phyloP scores from a whole-genome alignment of 2,113 vertebrate genomes.

The Peromyscus polionotus region DNA sequence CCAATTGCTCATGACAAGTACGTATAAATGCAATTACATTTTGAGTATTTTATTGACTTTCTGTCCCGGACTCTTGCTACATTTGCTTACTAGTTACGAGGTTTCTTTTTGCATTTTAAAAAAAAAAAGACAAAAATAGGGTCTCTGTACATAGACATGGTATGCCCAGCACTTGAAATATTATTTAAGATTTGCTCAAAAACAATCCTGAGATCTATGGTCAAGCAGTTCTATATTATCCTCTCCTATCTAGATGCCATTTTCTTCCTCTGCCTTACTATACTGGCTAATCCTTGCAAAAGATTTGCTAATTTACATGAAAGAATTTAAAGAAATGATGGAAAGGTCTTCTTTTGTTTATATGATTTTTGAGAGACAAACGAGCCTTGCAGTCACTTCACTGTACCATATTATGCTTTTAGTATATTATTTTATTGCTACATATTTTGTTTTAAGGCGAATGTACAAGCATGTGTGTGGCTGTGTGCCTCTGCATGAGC shows the following conservation, averaged over 20 bases:
- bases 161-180: not conserved
- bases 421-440: not conserved
- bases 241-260: not conserved
- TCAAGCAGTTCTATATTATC: not conserved
- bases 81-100: not conserved
- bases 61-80: not conserved
- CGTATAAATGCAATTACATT: not conserved
- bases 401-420: not conserved
- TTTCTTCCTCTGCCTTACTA: not conserved
- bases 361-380: not conserved
- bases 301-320: not conserved
- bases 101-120: not conserved
- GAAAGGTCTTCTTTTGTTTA: not conserved
- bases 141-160: not conserved
- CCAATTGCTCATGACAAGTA: not conserved
- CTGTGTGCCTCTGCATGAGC: not conserved
- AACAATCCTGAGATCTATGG: not conserved
- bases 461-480: not conserved
- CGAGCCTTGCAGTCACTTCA: not conserved
- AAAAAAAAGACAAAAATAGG: not conserved
- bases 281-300: not conserved
- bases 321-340: not conserved
- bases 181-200: not conserved
- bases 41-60: not conserved
- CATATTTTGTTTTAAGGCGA: not conserved